Base-by-base conservation (phyloP, 1,140 invertebrate species). In the Temnothorax nylanderi region DNA sequence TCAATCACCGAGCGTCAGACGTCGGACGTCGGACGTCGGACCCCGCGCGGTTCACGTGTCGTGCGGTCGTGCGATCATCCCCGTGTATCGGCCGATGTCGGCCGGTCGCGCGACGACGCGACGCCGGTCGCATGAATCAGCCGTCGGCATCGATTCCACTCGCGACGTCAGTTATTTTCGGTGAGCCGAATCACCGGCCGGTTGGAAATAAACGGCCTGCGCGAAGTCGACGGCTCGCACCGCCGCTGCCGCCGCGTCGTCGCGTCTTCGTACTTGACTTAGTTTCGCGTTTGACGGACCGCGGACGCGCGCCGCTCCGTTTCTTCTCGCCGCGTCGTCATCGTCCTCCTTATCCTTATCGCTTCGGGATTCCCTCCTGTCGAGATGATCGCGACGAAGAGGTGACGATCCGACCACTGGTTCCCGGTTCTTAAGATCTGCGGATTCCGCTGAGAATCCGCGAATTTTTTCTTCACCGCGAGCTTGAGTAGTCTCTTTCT, bases 191-290 rank as follows among this genome's bases (percentile, higher is more conserved):
- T 94, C 93, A 94, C 85, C 80, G 54, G 86, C 80, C 82, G 82
- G 88, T 88, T 91, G 88, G 89, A 94, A 93, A 94, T 94, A 94
- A 93, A 93, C 92, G 56, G 77, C 77, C 93, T 92, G 92, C 92
- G 92, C 91, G 91, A 92, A 93, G 56, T 85, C 86, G 41, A 78
- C 78, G 62, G 58, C 78, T 47, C 32, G 78, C 67, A 58, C 21
- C 67, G 18, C 7, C 21, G 47, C 26, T 1, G 26, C 26, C 26
- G 26, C 26, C 26, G 26, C 37, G 47, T 41, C 77, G 64, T 32
- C 76, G 26, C 72, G 32, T 37, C 26, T 82, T 91, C 90, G 93
- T 92, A 93, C 93, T 94, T 93, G 91, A 93, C 91, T 93, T 91
- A 91, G 88, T 93, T 93, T 92, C 86, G 89, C 91, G 84, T 85